Conservation (phyloP, 2,113 vertebrate genomes). For the Lagopus muta region DNA sequence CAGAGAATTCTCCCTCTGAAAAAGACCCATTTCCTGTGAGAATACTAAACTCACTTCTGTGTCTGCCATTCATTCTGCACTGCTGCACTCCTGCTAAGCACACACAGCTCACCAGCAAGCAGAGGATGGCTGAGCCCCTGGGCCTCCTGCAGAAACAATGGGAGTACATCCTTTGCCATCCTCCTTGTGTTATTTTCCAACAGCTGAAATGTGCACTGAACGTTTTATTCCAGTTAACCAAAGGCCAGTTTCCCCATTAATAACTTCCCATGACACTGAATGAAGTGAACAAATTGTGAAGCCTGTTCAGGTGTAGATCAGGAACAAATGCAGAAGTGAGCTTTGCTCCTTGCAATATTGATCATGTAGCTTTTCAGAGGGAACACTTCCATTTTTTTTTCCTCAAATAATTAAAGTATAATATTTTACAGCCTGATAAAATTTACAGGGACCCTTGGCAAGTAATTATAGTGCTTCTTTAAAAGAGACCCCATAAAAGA, state of each 20-base stretch:
- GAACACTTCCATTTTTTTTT: conserved; percentile 70
- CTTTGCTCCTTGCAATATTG: conserved; percentile 40
- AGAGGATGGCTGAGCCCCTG: not conserved
- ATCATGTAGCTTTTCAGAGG: conserved; percentile 54
- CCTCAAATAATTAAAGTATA: conserved; percentile 82
- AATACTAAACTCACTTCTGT: not conserved
- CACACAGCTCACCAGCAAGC: not conserved
- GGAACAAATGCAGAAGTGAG: not conserved
- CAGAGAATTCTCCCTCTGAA: not conserved
- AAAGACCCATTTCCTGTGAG: not conserved
- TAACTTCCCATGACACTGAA: not conserved
- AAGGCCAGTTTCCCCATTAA: not conserved
- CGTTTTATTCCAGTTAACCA: conserved; percentile 7
- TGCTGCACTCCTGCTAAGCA: not conserved
- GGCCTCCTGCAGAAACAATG: not conserved
- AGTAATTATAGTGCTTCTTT: conserved; percentile 84
- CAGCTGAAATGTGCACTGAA: not conserved
- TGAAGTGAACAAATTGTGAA: not conserved
- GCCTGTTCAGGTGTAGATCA: not conserved
- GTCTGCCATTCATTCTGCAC: not conserved
- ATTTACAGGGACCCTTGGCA: conserved; percentile 82
- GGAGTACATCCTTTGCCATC: not conserved
- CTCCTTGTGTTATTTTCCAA: not conserved
- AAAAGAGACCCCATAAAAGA: conserved; percentile 84
- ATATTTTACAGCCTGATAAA: conserved; percentile 85